Base-by-base conservation (phyloP, 2,113 vertebrate species). In the Rhagologus leucostigma region DNA sequence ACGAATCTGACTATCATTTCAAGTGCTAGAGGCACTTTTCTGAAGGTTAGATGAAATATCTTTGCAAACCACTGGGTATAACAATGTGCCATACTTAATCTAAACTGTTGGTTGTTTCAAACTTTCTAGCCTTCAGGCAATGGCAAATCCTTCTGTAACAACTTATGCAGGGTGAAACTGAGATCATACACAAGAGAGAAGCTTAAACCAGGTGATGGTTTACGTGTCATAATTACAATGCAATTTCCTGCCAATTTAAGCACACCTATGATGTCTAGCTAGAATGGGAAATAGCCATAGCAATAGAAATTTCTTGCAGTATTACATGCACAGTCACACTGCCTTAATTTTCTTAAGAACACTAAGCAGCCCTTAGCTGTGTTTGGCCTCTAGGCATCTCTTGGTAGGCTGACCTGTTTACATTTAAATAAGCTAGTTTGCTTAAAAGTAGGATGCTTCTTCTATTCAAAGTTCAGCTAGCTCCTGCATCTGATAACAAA, bases 381-480 rank as follows among this genome's bases (percentile, higher is more conserved):
- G 13, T 92, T 81, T 92, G 41, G 35, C 78, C 84, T 84, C 63
- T 62, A 89, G 88, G 41, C 55, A 79, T 84, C 26, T 92, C 20
- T 75, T 69, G 53, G 27, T 82, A 73, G 16, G 30, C 26, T 93
- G 81, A 88, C 64, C 67, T 93, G 68, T 80, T 96, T 94, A 76
- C 42, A 90, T 86, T 84, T 95, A 92, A 95, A 88, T 81, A 92
- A 88, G 24, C 15, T 71, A 82, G 64, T 75, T 82, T 87, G 44
- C 65, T 84, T 89, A 92, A 74, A 90, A 86, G 16, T 67, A 93
- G 35, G 26, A 32, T 69, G 18, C 16, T 71, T 6, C 44, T 70
- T 64, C 75, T 93, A 29, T 74, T 30, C 39, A 73, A 79, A 80
- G 27, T 86, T 84, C 80, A 92, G 37, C 29, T 80, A 65, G 10